Conservation (phyloP, 2,888 invertebrate genomes). For the Chrysodeixis includens region DNA sequence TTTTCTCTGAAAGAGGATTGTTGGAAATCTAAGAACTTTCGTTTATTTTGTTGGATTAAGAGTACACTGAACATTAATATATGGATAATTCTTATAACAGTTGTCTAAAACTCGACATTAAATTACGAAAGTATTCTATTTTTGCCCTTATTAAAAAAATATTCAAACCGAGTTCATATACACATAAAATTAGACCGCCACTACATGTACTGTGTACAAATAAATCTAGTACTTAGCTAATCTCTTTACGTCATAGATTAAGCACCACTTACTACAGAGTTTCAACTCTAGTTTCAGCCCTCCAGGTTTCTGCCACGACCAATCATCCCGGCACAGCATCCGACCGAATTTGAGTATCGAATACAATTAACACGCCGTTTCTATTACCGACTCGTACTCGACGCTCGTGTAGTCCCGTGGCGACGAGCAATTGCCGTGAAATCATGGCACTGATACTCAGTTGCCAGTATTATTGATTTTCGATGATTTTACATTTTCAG, state of each 20-base stretch:
- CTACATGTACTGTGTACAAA: no score
- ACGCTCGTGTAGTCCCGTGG: neutral
- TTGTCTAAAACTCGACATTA: no score
- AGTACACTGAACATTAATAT: no score
- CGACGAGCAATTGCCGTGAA: conserved; percentile 1
- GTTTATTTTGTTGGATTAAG: no score
- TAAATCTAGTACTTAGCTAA: no score
- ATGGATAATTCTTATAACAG: no score
- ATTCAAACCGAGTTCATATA: no score
- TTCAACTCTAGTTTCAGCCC: neutral
- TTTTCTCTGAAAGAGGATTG: neutral
- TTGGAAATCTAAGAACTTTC: neutral
- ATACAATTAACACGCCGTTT: conserved; percentile 1
- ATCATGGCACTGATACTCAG: neutral
- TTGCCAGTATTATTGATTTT: neutral
- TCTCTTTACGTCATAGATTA: no score
- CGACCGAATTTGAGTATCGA: conserved; percentile 4
- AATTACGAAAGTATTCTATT: no score
- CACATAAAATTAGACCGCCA: no score
- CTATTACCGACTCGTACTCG: neutral
- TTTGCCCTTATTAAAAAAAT: no score
- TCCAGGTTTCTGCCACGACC: neutral
- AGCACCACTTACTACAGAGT: neutral
- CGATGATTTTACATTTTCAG: neutral
- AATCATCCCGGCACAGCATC: neutral